Percentiles rank a stretch among this genome's conserved stretches.
phyloP scores from a whole-genome alignment of 1,140 invertebrate species.

The Steinernema feltiae region DNA sequence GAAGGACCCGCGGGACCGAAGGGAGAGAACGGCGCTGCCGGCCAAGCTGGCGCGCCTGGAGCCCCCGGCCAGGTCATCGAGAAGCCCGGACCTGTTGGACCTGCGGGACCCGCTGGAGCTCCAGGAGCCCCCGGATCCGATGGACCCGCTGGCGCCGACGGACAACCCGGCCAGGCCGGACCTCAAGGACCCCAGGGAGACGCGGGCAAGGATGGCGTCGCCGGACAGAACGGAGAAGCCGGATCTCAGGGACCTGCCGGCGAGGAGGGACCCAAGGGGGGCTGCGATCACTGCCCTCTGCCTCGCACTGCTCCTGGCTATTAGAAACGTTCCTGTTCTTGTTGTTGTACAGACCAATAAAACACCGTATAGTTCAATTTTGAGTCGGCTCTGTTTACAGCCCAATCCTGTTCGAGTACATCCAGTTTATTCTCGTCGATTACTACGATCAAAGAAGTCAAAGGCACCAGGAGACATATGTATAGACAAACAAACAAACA shows the following conservation, averaged over 20 bases:
- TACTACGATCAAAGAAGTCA: too few species aligned
- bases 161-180: neutral
- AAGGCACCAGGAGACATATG: neutral
- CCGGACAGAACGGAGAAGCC: neutral
- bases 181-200: neutral
- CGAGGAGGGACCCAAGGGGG: neutral
- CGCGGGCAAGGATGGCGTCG: neutral
- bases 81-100: constrained; percentile 37
- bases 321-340: neutral
- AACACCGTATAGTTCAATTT: too few species aligned
- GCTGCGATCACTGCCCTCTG: neutral
- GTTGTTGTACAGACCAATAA: neutral
- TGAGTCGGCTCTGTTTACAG: neutral
- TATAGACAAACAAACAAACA: neutral
- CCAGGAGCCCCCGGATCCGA: constrained; percentile 39
- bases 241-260: neutral
- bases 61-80: constrained; percentile 13
- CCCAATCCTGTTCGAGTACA: too few species aligned
- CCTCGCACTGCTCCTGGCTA: constrained; percentile 10
- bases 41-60: constrained; percentile 18
- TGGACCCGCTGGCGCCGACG: constrained; percentile 31
- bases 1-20: constrained; percentile 26
- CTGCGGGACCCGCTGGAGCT: constrained; percentile 37
- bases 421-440: too few species aligned
- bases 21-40: constrained; percentile 23